Base-by-base conservation (phyloP, 1,140 invertebrate genomes). In the Drosophila sp. region DNA sequence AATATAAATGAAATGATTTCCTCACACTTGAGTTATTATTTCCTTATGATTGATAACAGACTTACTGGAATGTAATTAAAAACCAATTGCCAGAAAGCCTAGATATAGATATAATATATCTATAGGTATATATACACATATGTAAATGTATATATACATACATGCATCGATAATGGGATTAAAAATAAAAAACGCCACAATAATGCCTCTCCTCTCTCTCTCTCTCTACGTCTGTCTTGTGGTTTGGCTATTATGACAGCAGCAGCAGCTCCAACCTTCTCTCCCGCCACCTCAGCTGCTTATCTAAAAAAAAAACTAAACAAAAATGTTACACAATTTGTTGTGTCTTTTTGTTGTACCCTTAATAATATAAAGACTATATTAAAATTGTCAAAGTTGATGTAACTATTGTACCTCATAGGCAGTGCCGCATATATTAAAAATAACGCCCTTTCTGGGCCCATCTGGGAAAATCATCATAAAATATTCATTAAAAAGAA, bases 321-420 rank as follows among this genome's bases (percentile, higher is more conserved):
- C 57, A 41, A 58, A 67, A 66, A 68, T 41, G 66, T 82, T 86
- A 83, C 66, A 71, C 66, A 86, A 79, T 54, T 54, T 74, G 72
- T 63, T 70, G 61, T 64, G 35, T 61, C 29, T 63, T 55, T 57
- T 41, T 40, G 3, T 74, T 60, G 23, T 27, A 50, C 44, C 3
- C 8, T 27, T 3, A 25, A n/a, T 8, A 8, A 2, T 11, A 38
- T 38, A 50, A 3, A 3, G 44, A 8, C 23, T 50, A 10, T 2
- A 27, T 50, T 27, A 50, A 50, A 50, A 27, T 8, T 27, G 44
- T 0, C 44, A 47, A 23, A 7, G 17, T 25, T 6, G 4, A 23
- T 23, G 17, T 2, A 47, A 23, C 6, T 41, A 41, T 41, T 41
- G 17, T 17, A 17, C 17, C 17, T 17, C 17, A 17, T 17, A 17